A percentile compares a stretch with the other conserved stretches of the same genome.
phyloP scores from a whole-genome alignment of 2,113 vertebrate genomes.

The Pseudorectes ferrugineus region DNA sequence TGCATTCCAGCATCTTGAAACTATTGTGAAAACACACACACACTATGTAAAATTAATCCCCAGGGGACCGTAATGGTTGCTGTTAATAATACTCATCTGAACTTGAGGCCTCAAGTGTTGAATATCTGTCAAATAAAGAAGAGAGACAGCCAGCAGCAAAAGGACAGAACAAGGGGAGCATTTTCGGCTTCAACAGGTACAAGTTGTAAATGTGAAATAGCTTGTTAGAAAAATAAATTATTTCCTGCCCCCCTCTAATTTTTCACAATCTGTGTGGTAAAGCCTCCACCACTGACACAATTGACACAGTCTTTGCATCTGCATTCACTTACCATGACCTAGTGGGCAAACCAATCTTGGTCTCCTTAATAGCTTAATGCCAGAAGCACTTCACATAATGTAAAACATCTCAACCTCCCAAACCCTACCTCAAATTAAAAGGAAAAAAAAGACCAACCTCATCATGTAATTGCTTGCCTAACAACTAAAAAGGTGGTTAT shows the following conservation, averaged over 20 bases:
- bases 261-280: conserved; percentile 66
- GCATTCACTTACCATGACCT: conserved; percentile 52
- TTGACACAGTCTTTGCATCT: conserved; percentile 48
- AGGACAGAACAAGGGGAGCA: neutral
- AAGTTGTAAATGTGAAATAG: conserved; percentile 57
- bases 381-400: conserved; percentile 45
- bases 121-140: conserved; percentile 61
- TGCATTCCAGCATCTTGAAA: conserved; percentile 69
- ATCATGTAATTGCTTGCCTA: neutral
- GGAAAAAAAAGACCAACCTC: neutral
- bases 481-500: conserved; percentile 19
- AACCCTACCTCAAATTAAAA: conserved; percentile 29
- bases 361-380: conserved; percentile 29
- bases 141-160: conserved; percentile 9
- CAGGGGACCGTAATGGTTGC: conserved; percentile 41
- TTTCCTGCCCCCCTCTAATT: conserved; percentile 58
- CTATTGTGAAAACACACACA: conserved; percentile 45
- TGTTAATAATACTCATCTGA: conserved; percentile 64
- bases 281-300: conserved; percentile 18
- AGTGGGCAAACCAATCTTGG: neutral
- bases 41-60: conserved; percentile 58
- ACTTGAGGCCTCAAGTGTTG: conserved; percentile 38
- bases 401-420: conserved; percentile 34
- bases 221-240: conserved; percentile 66
- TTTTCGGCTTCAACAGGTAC: conserved; percentile 60